A percentile compares a stretch with the other conserved stretches of the same genome.
phyloP scores from a whole-genome alignment of 2,888 invertebrate genomes.

The Emmelina monodactyla region DNA sequence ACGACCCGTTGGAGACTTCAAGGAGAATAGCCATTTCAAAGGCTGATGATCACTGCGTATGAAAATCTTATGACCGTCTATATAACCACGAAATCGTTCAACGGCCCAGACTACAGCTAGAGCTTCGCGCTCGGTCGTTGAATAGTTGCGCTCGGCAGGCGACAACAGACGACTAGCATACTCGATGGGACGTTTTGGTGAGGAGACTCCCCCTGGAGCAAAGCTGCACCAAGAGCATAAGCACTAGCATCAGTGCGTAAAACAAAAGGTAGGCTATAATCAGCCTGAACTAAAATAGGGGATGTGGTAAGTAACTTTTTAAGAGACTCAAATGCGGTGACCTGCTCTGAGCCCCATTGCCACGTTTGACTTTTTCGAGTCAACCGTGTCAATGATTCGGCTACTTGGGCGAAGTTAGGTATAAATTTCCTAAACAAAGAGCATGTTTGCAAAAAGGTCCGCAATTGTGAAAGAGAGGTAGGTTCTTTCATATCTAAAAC shows the following conservation, averaged over 20 bases:
- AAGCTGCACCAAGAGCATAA: slow-evolving; percentile 21
- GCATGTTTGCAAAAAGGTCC: slow-evolving; percentile 19
- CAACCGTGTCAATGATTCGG: slow-evolving; percentile 21
- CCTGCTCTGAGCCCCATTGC: slow-evolving; percentile 18
- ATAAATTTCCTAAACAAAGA: slow-evolving; percentile 26
- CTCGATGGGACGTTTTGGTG: slow-evolving; percentile 16
- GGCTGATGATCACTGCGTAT: neutral
- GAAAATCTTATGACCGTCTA: neutral
- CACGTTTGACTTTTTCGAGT: slow-evolving; percentile 22
- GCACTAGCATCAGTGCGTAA: slow-evolving; percentile 23
- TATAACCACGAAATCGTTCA: neutral
- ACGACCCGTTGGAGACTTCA: slow-evolving; percentile 21
- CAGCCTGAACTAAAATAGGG: slow-evolving; percentile 19
- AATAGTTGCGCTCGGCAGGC: slow-evolving; percentile 29
- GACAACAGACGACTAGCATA: slow-evolving; percentile 19
- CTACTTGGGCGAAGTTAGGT: slow-evolving; percentile 17
- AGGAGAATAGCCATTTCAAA: slow-evolving; percentile 30
- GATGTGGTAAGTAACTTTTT: slow-evolving; percentile 15
- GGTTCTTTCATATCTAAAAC: slow-evolving; percentile 15
- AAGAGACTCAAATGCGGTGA: slow-evolving; percentile 13
- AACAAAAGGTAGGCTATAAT: slow-evolving; percentile 19
- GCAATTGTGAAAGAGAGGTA: slow-evolving; percentile 12
- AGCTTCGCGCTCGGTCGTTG: slow-evolving; percentile 36
- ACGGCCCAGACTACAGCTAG: slow-evolving; percentile 18
- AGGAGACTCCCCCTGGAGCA: slow-evolving; percentile 19